A percentile compares a stretch with the other conserved stretches of the same genome.
phyloP scores from a whole-genome alignment of 2,888 invertebrate genomes.

The Callimorpha dominula region DNA sequence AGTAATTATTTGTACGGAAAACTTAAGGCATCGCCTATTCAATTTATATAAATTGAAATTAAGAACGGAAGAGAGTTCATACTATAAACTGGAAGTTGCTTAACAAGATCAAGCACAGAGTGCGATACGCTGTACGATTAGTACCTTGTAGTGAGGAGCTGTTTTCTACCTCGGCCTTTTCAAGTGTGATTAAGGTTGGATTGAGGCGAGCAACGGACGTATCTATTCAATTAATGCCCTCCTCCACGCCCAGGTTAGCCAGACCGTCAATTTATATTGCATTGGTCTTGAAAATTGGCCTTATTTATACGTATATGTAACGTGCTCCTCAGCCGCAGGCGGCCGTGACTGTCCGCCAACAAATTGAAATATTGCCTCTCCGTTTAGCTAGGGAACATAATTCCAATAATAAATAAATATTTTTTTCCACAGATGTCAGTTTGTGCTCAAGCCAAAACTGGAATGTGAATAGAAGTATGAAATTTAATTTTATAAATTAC shows the following conservation, averaged over 20 bases:
- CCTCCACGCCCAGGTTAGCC: constrained; percentile 71
- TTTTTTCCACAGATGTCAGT: constrained; percentile 18
- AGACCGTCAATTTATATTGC: constrained; percentile 78
- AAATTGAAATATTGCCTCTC: constrained; percentile 67
- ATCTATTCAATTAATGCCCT: constrained; percentile 84
- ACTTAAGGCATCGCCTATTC: constrained; percentile 6
- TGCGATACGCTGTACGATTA: constrained; percentile 80
- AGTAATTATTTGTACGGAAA: not conserved
- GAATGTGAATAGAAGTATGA: not conserved
- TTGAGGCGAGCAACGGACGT: constrained; percentile 81
- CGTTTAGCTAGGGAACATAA: constrained; percentile 40
- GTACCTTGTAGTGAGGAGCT: constrained; percentile 68
- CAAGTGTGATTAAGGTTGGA: constrained; percentile 82
- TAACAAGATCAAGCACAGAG: constrained; percentile 74
- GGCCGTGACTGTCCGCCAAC: constrained; percentile 63
- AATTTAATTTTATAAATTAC: not conserved
- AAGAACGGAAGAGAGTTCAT: constrained; percentile 40
- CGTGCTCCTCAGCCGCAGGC: constrained; percentile 56
- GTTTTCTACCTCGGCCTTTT: constrained; percentile 76
- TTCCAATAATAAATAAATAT: constrained; percentile 24
- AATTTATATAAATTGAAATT: constrained; percentile 29
- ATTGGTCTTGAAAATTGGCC: constrained; percentile 73
- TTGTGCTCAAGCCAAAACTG: constrained; percentile 8
- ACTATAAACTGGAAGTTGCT: constrained; percentile 51
- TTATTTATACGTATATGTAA: constrained; percentile 69